These are phyloP conservation scores for Malurus splendens DNA, from an alignment of 2,797 vertebrate genomes.

Conservation along the genomic window DNA sequence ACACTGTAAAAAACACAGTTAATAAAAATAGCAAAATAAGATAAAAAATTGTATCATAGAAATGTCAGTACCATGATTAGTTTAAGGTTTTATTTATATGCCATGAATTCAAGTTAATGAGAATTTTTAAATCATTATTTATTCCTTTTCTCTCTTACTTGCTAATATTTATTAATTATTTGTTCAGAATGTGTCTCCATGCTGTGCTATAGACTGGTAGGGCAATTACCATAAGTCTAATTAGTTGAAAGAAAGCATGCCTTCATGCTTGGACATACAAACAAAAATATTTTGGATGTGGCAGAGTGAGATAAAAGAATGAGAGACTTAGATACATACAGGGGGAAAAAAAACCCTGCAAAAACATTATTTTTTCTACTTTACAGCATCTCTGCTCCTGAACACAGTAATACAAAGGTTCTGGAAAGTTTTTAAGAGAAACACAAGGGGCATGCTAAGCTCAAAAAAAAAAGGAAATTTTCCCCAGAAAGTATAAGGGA, in stretches of 20 bases:
- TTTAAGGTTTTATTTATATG: not conserved
- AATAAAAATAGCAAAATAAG: not conserved
- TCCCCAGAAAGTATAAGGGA: not conserved
- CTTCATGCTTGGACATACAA: not conserved
- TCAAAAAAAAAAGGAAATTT: not conserved
- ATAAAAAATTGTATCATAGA: not conserved
- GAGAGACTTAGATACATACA: not conserved
- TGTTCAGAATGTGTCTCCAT: not conserved
- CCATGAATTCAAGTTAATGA: not conserved
- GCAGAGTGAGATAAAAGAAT: not conserved
- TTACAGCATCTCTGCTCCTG: not conserved
- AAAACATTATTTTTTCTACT: not conserved
- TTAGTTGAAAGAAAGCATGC: not conserved
- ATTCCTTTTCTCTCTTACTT: not conserved
- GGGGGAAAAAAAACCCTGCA: not conserved
- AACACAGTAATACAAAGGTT: not conserved
- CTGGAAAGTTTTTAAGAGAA: not conserved
- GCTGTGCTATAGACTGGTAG: not conserved
- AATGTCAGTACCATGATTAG: not conserved
- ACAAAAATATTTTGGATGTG: not conserved
- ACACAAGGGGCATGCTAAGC: not conserved
- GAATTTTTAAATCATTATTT: not conserved
- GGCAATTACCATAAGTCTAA: not conserved
- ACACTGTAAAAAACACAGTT: not conserved
- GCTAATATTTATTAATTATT: not conserved